phyloP scores from a whole-genome alignment of 2,113 vertebrate species.

The Pterocles gutturalis region DNA sequence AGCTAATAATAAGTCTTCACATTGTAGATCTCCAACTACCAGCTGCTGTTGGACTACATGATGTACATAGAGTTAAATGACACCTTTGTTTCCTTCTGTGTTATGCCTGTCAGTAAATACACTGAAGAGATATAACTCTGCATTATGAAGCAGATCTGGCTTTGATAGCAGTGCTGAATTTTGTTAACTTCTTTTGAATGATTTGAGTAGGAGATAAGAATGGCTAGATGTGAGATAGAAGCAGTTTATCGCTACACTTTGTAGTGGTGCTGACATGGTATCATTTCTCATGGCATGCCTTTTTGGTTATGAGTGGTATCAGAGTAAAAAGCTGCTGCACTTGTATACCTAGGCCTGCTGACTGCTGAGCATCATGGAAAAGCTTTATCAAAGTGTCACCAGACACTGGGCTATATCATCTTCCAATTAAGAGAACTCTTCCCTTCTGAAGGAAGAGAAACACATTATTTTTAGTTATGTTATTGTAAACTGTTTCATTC shows the following conservation, averaged over 20 bases:
- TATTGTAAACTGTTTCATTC: neutral
- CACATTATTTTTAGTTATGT: neutral
- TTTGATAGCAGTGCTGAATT: neutral
- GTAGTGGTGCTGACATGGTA: neutral
- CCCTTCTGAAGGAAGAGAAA: neutral
- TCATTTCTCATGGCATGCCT: neutral
- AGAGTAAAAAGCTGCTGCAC: neutral
- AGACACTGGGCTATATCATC: neutral
- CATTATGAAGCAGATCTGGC: neutral
- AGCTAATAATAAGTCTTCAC: neutral
- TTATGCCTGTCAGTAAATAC: neutral
- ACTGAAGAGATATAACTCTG: neutral
- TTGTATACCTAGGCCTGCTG: neutral
- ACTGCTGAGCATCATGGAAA: neutral
- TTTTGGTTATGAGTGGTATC: neutral
- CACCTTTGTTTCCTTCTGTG: neutral
- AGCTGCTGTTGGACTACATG: neutral
- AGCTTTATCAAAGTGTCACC: neutral
- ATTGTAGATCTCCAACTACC: neutral
- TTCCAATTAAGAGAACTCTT: neutral
- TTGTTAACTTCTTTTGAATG: neutral
- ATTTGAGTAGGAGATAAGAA: neutral
- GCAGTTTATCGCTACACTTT: neutral
- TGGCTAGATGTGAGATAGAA: neutral
- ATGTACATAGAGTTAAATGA: neutral